Evolutionary conservation across 2,113 vertebrate genomes (phyloP).

Genomic region (Rhagologus leucostigma): DNA sequence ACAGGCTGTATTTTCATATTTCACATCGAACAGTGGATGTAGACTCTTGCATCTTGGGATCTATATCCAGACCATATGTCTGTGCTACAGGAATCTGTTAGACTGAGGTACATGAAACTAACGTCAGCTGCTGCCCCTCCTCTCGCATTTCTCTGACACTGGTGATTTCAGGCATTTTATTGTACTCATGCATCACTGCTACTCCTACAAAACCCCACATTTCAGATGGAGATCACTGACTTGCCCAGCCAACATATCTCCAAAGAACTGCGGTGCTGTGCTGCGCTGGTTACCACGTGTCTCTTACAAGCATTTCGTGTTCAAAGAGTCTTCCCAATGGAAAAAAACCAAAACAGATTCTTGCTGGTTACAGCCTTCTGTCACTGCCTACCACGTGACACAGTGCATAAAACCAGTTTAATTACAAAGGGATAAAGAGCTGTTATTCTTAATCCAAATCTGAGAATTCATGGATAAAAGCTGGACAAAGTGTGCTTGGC

Average conservation of each 20-base stretch:
- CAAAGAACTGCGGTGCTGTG: neutral
- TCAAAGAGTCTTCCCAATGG: neutral
- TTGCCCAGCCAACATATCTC: neutral
- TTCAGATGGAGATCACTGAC: neutral
- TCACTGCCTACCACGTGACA: neutral
- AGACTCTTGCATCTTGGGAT: neutral
- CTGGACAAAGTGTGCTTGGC: neutral
- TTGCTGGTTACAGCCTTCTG: constrained; percentile 9
- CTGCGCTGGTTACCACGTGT: neutral
- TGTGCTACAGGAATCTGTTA: neutral
- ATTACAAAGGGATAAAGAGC: neutral
- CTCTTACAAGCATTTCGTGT: neutral
- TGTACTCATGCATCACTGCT: neutral
- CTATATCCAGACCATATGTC: neutral
- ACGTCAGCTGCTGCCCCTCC: neutral
- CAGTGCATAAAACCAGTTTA: neutral
- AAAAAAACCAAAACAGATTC: neutral
- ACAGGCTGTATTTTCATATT: neutral
- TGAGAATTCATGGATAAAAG: neutral
- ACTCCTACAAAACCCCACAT: neutral
- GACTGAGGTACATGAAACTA: neutral
- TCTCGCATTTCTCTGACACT: neutral
- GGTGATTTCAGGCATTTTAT: neutral
- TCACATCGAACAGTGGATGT: neutral
- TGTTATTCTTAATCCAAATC: neutral